Conservation (phyloP, 2,113 vertebrate genomes). For the Ivindomyrus marchei region DNA sequence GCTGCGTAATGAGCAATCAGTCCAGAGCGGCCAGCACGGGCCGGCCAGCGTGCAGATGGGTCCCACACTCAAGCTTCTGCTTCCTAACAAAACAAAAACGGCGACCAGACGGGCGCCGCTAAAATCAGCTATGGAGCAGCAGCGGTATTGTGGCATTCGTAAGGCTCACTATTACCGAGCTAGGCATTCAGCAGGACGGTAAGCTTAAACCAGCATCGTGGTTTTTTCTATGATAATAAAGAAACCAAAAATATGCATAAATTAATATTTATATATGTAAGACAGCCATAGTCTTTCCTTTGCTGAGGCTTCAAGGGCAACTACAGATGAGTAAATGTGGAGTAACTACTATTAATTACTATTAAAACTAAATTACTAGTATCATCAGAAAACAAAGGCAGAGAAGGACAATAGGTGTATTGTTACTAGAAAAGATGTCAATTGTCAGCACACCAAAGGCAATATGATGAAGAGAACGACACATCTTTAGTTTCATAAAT, state of each 20-base stretch:
- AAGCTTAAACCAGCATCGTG: background rate
- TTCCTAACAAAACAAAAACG: background rate
- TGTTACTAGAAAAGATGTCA: background rate
- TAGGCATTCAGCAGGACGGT: background rate
- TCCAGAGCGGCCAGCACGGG: background rate
- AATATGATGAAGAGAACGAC: background rate
- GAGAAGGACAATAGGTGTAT: background rate
- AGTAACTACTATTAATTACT: background rate
- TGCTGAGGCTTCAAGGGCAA: background rate
- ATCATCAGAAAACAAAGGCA: background rate
- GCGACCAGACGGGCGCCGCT: background rate
- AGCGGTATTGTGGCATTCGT: background rate
- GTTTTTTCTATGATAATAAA: background rate
- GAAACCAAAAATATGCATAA: background rate
- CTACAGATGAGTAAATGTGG: background rate
- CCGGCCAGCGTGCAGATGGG: conserved; percentile 5
- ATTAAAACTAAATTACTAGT: background rate
- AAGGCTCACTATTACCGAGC: background rate
- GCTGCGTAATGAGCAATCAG: conserved; percentile 1
- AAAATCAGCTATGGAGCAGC: background rate
- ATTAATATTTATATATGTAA: background rate
- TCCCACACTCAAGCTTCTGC: background rate
- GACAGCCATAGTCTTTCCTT: background rate
- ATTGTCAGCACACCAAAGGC: background rate
- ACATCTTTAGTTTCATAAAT: background rate